Evolutionary conservation across 2,797 vertebrate genomes (phyloP), one percentile per base, ranked within the genome.

Genomic region (Helicolenus hilgendorfi): DNA sequence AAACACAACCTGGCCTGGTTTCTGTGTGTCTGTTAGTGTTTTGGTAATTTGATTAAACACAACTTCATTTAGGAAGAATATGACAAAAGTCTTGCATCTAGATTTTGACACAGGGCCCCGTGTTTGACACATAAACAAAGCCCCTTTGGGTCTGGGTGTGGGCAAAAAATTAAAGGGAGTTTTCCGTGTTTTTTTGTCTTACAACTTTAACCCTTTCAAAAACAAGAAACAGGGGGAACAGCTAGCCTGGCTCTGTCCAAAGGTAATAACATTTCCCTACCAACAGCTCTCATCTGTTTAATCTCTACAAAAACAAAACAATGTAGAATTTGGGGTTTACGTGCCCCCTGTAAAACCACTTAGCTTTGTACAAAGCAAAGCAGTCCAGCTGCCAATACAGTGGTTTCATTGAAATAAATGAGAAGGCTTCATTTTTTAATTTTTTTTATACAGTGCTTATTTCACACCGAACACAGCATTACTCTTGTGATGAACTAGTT

Each of bases 361-460:
- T 1, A 59, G 56, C 24, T 26, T 41, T 41, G 38, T 41, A 41
- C 38, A 41, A 41, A 41, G 14, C 5, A 0, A 27, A 26, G 24
- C 24, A 9, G 27, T 29, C 14, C 11, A 29, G 26, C 58, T 60
- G 55, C 55, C 58, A 7, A 3, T 31, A 26, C 26, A 22, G 2
- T 31, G 59, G 72, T 49, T 20, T 63, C 13, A 63, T 63, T 60
- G 35, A 45, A 74, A 62, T 73, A 1, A 38, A 73, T 13, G 33
- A 35, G 10, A 22, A 13, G 10, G 15, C 33, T 26, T 9, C 1
- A 11, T 27, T 36, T 24, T 11, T 24, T 73, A 24, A 10, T 60
- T 14, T 41, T 38, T 41, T 41, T 29, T 0, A 63, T 14, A 45
- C 58, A 15, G 20, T 18, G 14, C 35, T 72, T 24, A 35, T 33